Percentiles rank a stretch among this genome's conserved stretches.
These are phyloP conservation scores for Lottia scabra DNA, from an alignment of 2,888 invertebrate species.

Conservation along the genomic window DNA sequence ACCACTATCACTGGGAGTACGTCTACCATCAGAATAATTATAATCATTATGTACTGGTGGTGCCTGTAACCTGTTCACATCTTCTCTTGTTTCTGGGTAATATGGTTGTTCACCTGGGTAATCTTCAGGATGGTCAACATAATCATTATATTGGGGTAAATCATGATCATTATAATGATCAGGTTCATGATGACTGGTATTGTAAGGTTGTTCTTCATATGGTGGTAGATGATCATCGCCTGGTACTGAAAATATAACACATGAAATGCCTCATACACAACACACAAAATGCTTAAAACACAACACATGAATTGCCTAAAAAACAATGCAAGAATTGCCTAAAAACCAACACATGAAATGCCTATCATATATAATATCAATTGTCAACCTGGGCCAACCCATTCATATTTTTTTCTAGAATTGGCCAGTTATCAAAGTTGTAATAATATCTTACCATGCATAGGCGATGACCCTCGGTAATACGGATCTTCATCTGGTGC, in stretches of 20 bases:
- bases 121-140: conserved; percentile 28
- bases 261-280: too few species aligned
- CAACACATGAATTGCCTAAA: too few species aligned
- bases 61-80: conserved; percentile 34
- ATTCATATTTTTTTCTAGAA: too few species aligned
- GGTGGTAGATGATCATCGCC: background rate
- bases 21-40: conserved; percentile 40
- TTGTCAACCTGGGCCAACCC: too few species aligned
- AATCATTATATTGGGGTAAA: conserved; percentile 24
- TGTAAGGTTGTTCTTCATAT: conserved; percentile 20
- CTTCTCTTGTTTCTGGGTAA: conserved; percentile 41
- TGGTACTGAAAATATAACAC: too few species aligned
- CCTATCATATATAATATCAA: too few species aligned
- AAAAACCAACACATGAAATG: too few species aligned
- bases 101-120: conserved; percentile 35
- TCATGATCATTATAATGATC: conserved; percentile 25
- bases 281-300: too few species aligned
- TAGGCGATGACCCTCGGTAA: conserved; percentile 36
- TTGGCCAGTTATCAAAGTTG: too few species aligned
- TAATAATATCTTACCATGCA: conserved; percentile 31
- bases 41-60: conserved; percentile 28
- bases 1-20: conserved; percentile 45
- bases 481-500: conserved; percentile 38
- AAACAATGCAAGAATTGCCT: too few species aligned
- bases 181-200: conserved; percentile 28